These are phyloP conservation scores for Goniozus legneri DNA, from an alignment of 1,140 invertebrate genomes.

Conservation along the genomic window DNA sequence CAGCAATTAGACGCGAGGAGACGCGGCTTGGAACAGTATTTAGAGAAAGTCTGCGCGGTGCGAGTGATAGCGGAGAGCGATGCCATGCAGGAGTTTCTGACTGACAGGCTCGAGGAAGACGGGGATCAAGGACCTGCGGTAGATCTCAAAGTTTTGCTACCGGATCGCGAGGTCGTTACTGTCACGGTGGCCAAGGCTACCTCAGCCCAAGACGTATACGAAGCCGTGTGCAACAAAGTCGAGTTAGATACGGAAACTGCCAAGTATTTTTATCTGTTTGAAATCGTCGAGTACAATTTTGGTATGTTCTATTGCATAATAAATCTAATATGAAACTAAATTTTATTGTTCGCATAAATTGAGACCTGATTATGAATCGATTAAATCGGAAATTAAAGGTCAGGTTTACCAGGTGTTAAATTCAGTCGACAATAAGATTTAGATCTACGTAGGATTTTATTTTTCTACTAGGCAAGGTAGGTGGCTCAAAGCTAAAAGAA, in stretches of 20 bases:
- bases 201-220: constrained; percentile 87
- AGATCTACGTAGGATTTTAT: too few relatives aligned
- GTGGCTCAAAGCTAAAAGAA: too few relatives aligned
- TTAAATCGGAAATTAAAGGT: too few relatives aligned
- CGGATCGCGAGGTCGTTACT: constrained; percentile 84
- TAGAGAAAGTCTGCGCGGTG: constrained; percentile 98
- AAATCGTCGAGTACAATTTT: constrained; percentile 96
- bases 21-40: constrained; percentile 92
- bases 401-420: too few relatives aligned
- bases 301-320: constrained; percentile 61
- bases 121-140: constrained; percentile 83
- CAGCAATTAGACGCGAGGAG: constrained; percentile 94
- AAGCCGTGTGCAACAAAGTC: constrained; percentile 84
- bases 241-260: constrained; percentile 75
- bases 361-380: too few relatives aligned
- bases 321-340: too few relatives aligned
- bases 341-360: too few relatives aligned
- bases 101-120: constrained; percentile 76
- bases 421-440: too few relatives aligned
- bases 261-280: constrained; percentile 95
- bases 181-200: constrained; percentile 90
- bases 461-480: too few relatives aligned
- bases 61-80: constrained; percentile 97
- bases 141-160: constrained; percentile 80
- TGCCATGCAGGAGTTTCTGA: constrained; percentile 95